phyloP scores from a whole-genome alignment of 2,888 invertebrate species.

The Hyalella azteca region DNA sequence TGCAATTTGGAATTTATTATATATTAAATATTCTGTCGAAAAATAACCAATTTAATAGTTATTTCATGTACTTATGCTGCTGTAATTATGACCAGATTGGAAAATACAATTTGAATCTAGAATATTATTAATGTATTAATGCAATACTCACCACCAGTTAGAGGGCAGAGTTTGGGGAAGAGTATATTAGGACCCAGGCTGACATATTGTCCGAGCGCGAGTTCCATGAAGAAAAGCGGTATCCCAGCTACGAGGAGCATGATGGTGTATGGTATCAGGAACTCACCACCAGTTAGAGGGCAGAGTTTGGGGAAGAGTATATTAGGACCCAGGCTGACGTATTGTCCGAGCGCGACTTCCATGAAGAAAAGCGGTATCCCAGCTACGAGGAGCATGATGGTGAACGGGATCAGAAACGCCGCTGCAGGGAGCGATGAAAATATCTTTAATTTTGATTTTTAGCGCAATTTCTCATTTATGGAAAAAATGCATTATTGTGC shows the following conservation, averaged over 20 bases:
- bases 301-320: conserved; percentile 53
- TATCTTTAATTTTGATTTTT: too few species aligned
- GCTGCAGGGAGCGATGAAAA: too few species aligned
- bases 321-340: conserved; percentile 77
- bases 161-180: conserved; percentile 48
- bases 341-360: conserved; percentile 85
- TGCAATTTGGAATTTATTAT: too few species aligned
- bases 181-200: conserved; percentile 73
- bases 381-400: conserved; percentile 77
- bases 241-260: conserved; percentile 80
- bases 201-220: conserved; percentile 84
- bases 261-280: conserved; percentile 82
- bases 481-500: too few species aligned
- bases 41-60: too few species aligned
- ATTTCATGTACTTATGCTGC: too few species aligned
- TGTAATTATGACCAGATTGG: too few species aligned
- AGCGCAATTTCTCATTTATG: too few species aligned
- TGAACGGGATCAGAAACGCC: conserved; percentile 79
- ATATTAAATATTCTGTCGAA: too few species aligned
- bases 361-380: conserved; percentile 83
- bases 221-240: conserved; percentile 83
- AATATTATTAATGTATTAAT: too few species aligned
- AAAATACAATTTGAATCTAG: too few species aligned
- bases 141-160: conserved; percentile 41
- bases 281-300: conserved; percentile 60